phyloP scores from a whole-genome alignment of 2,797 vertebrate genomes.

The Danionella dracula region DNA sequence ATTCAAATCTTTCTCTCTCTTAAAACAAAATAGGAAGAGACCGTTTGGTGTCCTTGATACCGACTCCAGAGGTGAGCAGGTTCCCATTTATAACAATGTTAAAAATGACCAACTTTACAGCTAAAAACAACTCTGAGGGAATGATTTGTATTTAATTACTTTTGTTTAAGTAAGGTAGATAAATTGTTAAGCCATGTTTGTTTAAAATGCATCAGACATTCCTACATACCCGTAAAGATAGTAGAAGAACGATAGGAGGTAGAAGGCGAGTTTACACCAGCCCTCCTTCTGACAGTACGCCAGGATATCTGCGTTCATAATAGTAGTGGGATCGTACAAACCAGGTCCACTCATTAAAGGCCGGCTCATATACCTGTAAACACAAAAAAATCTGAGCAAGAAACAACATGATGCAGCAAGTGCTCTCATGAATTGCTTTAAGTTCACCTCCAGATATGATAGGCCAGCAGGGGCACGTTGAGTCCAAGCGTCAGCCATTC shows the following conservation, averaged over 20 bases:
- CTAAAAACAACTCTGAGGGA: no score
- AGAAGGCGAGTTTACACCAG: conserved; percentile 99
- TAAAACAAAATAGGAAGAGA: no score
- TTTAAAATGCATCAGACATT: neutral
- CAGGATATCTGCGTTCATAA: conserved; percentile 98
- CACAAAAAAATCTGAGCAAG: conserved; percentile 40
- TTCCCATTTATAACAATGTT: no score
- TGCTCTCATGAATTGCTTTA: no score
- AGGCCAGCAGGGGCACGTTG: conserved; percentile 94
- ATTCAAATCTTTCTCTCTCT: no score
- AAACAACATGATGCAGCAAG: no score
- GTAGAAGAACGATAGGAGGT: conserved; percentile 98
- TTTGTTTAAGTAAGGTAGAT: no score
- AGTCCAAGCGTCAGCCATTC: conserved; percentile 96
- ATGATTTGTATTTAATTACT: no score
- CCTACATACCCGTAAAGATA: conserved; percentile 95
- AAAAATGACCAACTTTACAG: no score
- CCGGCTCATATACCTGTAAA: conserved; percentile 81
- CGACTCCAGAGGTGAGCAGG: no score
- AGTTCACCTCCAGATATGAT: conserved; percentile 96
- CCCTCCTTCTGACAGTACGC: conserved; percentile 99
- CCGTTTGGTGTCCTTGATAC: no score
- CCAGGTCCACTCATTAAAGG: conserved; percentile 97
- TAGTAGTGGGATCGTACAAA: conserved; percentile 96
- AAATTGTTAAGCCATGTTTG: no score